Conservation (phyloP, 2,113 vertebrate species). For the Macquaria ambigua region DNA sequence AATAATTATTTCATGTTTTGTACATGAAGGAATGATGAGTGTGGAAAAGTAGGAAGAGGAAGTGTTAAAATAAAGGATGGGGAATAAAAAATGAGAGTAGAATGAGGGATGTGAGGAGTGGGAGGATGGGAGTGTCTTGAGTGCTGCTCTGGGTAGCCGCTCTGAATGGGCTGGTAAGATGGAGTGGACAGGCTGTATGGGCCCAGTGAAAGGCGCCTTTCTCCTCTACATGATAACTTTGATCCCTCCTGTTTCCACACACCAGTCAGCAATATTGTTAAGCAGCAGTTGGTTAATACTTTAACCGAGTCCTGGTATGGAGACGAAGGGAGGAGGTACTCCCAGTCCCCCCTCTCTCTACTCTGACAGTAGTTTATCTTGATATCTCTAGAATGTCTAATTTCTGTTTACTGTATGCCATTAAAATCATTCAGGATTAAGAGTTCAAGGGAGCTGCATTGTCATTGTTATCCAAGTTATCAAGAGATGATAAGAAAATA, state of each 20-base stretch:
- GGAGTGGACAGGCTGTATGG: slow-evolving; percentile 86
- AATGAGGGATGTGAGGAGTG: slow-evolving; percentile 78
- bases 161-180: slow-evolving; percentile 83
- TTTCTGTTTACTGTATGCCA: neutral
- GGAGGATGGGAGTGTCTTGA: slow-evolving; percentile 79
- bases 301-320: slow-evolving; percentile 73
- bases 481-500: neutral
- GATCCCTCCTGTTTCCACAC: slow-evolving; percentile 84
- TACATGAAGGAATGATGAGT: slow-evolving; percentile 46
- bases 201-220: slow-evolving; percentile 80
- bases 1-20: slow-evolving; percentile 58
- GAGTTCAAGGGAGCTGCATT: neutral
- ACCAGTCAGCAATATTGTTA: slow-evolving; percentile 88
- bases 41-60: slow-evolving; percentile 45
- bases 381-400: neutral
- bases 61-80: slow-evolving; percentile 61
- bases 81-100: slow-evolving; percentile 75
- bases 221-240: slow-evolving; percentile 87
- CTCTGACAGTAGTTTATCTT: neutral
- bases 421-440: neutral
- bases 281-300: slow-evolving; percentile 85
- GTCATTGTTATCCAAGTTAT: neutral
- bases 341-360: neutral
- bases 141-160: slow-evolving; percentile 74
- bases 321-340: slow-evolving; percentile 23